These are phyloP conservation scores for Poeciliopsis retropinna DNA, from an alignment of 2,113 vertebrate species.

Conservation along the genomic window DNA sequence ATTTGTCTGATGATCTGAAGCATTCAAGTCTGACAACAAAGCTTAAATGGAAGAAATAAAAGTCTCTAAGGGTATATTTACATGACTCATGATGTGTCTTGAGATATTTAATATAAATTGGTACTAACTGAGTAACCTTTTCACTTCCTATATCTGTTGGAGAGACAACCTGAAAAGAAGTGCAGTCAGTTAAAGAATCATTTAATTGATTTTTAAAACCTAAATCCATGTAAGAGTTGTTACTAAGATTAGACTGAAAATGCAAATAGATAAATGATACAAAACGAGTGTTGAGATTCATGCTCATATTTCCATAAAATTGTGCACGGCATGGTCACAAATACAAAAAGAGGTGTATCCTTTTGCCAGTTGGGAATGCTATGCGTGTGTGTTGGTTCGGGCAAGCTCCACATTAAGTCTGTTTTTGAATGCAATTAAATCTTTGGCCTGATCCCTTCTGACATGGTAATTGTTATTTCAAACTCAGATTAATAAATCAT, in stretches of 20 bases:
- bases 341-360: slow-evolving; percentile 31
- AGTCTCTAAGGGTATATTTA: too few species aligned
- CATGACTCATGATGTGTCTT: too few species aligned
- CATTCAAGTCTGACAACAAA: too few species aligned
- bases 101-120: background rate
- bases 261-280: slow-evolving; percentile 29
- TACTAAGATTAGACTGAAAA: slow-evolving; percentile 25
- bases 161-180: background rate
- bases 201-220: background rate
- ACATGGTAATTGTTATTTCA: slow-evolving; percentile 94
- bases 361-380: slow-evolving; percentile 46
- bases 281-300: slow-evolving; percentile 46
- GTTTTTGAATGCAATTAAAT: slow-evolving; percentile 91
- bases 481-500: slow-evolving; percentile 95
- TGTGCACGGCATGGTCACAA: slow-evolving; percentile 46
- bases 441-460: slow-evolving; percentile 87
- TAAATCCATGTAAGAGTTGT: background rate
- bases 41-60: too few species aligned
- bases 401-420: slow-evolving; percentile 80
- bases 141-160: background rate
- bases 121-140: background rate
- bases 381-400: slow-evolving; percentile 66
- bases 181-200: background rate
- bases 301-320: slow-evolving; percentile 39
- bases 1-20: too few species aligned